Evolutionary conservation across 1,140 invertebrate genomes (phyloP).

Genomic region (Penaeus indicus): DNA sequence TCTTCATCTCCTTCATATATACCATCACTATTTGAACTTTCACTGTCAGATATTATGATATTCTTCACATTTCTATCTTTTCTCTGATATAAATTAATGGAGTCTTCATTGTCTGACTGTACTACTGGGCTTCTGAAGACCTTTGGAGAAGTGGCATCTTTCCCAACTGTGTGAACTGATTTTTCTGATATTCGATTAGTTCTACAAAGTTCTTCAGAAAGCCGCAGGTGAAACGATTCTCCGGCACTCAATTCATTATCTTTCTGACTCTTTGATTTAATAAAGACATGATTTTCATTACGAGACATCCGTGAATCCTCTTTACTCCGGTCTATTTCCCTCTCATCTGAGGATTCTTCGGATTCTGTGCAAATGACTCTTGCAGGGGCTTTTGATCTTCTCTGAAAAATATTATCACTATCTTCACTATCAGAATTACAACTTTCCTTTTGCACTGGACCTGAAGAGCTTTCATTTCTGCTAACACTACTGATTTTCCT

Average conservation of each 20-base stretch:
- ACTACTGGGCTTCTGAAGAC: too few species aligned
- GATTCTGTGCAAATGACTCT: neutral
- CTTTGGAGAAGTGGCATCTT: conserved; percentile 35
- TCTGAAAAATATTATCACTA: neutral
- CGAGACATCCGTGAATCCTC: neutral
- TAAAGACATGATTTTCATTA: neutral
- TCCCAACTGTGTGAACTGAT: conserved; percentile 35
- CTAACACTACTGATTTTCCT: too few species aligned
- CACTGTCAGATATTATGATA: too few species aligned
- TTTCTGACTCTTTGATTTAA: neutral
- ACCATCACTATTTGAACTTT: too few species aligned
- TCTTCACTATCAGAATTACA: neutral
- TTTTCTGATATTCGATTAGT: conserved; percentile 32
- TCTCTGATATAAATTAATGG: too few species aligned
- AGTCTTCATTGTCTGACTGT: neutral
- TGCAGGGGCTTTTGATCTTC: neutral
- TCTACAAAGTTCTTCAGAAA: conserved; percentile 31
- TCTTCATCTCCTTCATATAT: too few species aligned
- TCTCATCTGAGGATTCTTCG: neutral
- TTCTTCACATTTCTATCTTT: too few species aligned
- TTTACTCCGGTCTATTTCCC: neutral
- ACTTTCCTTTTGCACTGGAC: neutral
- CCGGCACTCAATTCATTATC: conserved; percentile 11
- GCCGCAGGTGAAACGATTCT: conserved; percentile 43
- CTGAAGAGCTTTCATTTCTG: neutral